Evolutionary conservation across 2,797 vertebrate species (phyloP), one percentile per base, ranked within the genome.

Genomic region (Acanthis flammea): DNA sequence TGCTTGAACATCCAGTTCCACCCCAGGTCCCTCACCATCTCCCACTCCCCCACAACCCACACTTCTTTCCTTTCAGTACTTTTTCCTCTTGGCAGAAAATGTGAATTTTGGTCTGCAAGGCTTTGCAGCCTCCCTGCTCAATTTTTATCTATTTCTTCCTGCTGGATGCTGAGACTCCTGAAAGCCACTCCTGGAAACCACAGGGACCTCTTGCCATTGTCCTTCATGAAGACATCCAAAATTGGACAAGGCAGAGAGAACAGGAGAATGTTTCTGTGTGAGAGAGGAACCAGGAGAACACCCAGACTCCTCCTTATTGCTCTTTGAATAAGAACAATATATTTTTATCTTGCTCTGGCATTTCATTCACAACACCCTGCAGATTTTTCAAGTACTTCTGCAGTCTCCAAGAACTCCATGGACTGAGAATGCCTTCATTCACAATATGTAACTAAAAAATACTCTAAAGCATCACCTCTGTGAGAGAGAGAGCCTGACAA

Each of bases 21-120:
- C 12, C 31, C 6, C 47, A 51, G 31, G 3, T 18, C 60, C 21
- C 4, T 12, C 39, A 8, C 8, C 6, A 17, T 3, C n/a, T 19
- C 62, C 84, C 15, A 4, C 30, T 65, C 13, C 50, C 21, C 50
- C 0, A 2, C 73, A 50, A 72, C 8, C 51, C 72, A 58, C 2
- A 1, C 15, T 12, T 57, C 33, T 2, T 8, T 48, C 35, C 42
- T 74, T n/a, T 0, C 0, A 76, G 47, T 5, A 8, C 12, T 37
- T 79, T 27, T 47, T 22, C 21, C 28, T 50, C 48, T 48, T 10
- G 10, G 41, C 17, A 88, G 44, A 88, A 65, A 73, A 75, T 1
- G 1, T 5, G 44, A n/a, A 30, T 37, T 82, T 79, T 42, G 62
- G 37, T n/a, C 44, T 57, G 50, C 60, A 66, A 47, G 41, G n/a